Evolutionary conservation across 2,797 vertebrate species (phyloP).

Genomic region (Galagoides demidoff): DNA sequence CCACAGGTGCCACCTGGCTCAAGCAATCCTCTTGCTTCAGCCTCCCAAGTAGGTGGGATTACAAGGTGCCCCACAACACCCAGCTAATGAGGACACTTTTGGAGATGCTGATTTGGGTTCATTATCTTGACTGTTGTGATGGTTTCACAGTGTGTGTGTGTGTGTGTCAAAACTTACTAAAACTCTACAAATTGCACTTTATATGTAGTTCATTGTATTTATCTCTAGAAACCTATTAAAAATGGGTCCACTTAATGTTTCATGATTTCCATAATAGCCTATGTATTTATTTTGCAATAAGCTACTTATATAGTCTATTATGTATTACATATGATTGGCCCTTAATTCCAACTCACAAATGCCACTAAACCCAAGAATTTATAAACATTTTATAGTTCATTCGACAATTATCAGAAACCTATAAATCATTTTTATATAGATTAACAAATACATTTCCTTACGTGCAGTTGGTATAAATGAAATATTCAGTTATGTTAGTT

Average conservation of each 20-base stretch:
- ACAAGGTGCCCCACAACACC: too few species aligned
- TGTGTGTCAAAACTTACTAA: not conserved
- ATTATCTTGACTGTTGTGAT: not conserved
- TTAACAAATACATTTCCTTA: not conserved
- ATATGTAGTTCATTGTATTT: not conserved
- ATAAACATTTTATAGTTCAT: not conserved
- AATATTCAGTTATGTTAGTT: slow-evolving; percentile 36
- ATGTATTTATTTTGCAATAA: not conserved
- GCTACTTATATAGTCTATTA: not conserved
- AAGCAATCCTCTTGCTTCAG: too few species aligned
- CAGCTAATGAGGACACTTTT: not conserved
- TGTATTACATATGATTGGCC: not conserved
- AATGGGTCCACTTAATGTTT: not conserved
- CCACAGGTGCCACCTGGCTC: too few species aligned
- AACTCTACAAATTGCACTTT: not conserved
- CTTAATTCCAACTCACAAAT: slow-evolving; percentile 32
- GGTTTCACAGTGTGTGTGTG: not conserved
- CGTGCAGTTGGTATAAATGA: slow-evolving; percentile 11
- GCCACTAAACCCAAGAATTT: not conserved
- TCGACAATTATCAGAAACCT: not conserved
- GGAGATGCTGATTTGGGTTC: not conserved
- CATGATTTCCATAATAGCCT: not conserved
- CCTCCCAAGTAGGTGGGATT: too few species aligned
- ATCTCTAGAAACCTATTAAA: not conserved
- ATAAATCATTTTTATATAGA: not conserved